Evolutionary conservation across 2,797 vertebrate species (phyloP), one percentile per base, ranked within the genome.

Genomic region (Babyrousa celebensis): DNA sequence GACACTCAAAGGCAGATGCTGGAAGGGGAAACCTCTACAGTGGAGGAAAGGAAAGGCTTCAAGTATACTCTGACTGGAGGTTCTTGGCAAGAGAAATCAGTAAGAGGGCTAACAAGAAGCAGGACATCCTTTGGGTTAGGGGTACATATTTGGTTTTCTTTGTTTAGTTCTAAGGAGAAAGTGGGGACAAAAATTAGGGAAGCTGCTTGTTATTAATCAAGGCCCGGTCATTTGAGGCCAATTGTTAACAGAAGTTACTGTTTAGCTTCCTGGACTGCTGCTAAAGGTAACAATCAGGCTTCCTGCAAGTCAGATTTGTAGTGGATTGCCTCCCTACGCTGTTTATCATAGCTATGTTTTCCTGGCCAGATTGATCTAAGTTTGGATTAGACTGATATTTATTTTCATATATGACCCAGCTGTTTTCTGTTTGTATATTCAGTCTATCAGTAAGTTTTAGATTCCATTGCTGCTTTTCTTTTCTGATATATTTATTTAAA

Each of bases 401-500:
- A 3, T 27, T 56, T 95, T 84, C 77, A 65, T 8, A 23, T n/a
- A 40, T 58, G 20, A 43, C 93, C 11, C 25, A n/a, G 15, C 48
- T 27, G 58, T 54, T 93, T 4, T 27, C 18, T 27, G 1, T 56
- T 58, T 93, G 48, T 70, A 68, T 71, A 43, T 32, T 85, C 32
- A 74, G 20, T 32, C 23, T 67, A 20, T 14, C 29, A 17, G 32
- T 70, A 71, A 14, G 17, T 79, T 84, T 94, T 86, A 83, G 40
- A 8, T 92, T 74, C 20, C 25, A 12, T 40, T 71, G 25, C 72
- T 25, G 9, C 14, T 36, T 77, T 75, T 72, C 12, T 75, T 75
- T 20, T 91, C 20, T 62, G 29, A 89, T 86, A 29, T 67, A 70
- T 82, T 79, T 77, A 90, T 74, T 91, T 86, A 74, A 95, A 54